Evolutionary conservation across 2,888 invertebrate species (phyloP), one percentile per base, ranked within the genome.

Genomic region (Hofmannophila pseudospretella): DNA sequence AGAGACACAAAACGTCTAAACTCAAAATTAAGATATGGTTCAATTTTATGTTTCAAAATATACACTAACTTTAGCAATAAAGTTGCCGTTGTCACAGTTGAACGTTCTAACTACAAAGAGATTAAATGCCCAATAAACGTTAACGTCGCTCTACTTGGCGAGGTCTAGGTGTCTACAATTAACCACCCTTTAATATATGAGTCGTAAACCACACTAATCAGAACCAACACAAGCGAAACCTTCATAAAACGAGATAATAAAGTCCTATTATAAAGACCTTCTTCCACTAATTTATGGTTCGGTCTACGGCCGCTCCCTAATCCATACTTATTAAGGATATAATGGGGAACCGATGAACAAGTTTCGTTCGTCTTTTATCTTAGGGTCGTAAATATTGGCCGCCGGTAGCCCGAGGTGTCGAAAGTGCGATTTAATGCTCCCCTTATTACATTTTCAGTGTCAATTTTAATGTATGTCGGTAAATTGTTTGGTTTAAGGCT

Each of bases 291-390:
- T 84, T 85, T 85, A 84, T 71, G 72, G 66, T 43, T 54, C 55
- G 64, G 68, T 67, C 67, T 63, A 64, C 58, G 54, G 59, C 69
- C 70, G 72, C 67, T 62, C 78, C 75, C 70, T 64, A 84, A 85
- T 85, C 84, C 81, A 70, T 75, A 82, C 82, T 85, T 85, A 84
- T 81, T 84, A 81, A 74, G 84, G 82, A 76, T 82, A 76, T 82
- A 84, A 85, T 84, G 75, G 82, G 54, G 65, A 80, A 81, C 78
- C 79, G 65, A 81, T 80, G 76, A 73, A 76, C 75, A 75, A 78
- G 73, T 80, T 77, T 74, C 75, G 62, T n/a, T n/a, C n/a, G 72
- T 71, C 75, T 67, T 80, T 77, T 82, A 82, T 82, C 84, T 73
- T 41, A n/a, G 40, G 51, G 51, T 55, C 72, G 67, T 81, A 82